Conservation (phyloP, 2,113 vertebrate genomes). For the Syrrhaptes paradoxus region DNA sequence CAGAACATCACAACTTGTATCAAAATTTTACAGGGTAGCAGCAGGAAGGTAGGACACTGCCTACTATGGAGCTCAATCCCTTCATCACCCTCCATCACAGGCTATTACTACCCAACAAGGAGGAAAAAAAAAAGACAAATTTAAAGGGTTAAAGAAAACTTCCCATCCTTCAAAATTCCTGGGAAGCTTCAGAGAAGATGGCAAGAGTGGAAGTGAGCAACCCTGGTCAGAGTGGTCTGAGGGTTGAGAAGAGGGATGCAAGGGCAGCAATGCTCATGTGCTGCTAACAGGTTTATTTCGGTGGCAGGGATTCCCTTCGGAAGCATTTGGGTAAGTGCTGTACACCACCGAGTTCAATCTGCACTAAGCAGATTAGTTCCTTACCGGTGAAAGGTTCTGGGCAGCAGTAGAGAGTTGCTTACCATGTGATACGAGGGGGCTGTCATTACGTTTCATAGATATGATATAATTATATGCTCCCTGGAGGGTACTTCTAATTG, state of each 20-base stretch:
- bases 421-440: constrained; percentile 58
- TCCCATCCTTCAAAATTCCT: neutral
- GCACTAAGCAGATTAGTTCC: constrained; percentile 75
- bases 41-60: neutral
- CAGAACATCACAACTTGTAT: neutral
- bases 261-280: neutral
- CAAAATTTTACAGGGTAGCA: neutral
- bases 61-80: neutral
- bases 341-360: constrained; percentile 58
- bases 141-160: neutral
- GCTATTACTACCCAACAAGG: neutral
- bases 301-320: constrained; percentile 48
- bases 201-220: neutral
- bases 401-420: constrained; percentile 67
- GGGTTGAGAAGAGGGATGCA: neutral
- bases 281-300: constrained; percentile 51
- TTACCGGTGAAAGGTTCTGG: constrained; percentile 75
- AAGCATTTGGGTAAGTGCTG: constrained; percentile 49
- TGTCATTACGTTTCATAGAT: constrained; percentile 76
- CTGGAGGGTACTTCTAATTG: constrained; percentile 75
- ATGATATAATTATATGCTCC: constrained; percentile 77
- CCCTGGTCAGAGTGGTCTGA: neutral
- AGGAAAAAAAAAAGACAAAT: neutral
- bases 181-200: neutral
- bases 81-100: neutral